phyloP scores from a whole-genome alignment of 30 jellyfish, hydroid and myxozoan genomes.

The Mastigias papua region DNA sequence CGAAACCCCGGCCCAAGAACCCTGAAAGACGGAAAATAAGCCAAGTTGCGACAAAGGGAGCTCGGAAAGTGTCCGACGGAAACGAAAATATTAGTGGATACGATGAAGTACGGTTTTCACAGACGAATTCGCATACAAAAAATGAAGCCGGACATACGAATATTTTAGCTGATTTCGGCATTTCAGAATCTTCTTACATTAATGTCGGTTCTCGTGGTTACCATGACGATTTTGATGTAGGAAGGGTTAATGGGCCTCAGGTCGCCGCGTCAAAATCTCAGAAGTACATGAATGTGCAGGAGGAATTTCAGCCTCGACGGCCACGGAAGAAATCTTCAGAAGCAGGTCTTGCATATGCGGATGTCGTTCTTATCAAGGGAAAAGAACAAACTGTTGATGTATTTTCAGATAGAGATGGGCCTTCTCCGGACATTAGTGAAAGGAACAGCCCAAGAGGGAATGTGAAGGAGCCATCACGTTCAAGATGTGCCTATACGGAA shows the following conservation, averaged over 20 bases:
- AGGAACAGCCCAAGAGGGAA: conserved; percentile 24
- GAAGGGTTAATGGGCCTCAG: background rate
- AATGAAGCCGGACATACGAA: background rate
- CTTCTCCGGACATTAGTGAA: background rate
- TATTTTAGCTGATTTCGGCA: background rate
- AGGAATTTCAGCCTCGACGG: conserved; percentile 54
- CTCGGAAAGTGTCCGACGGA: background rate
- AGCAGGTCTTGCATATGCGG: conserved; percentile 40
- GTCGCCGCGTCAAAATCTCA: conserved; percentile 11
- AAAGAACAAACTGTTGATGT: conserved; percentile 1
- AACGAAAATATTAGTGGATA: background rate
- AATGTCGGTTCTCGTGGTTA: conserved; percentile 34
- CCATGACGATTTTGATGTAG: conserved; percentile 60
- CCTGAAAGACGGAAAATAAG: conserved; percentile 59
- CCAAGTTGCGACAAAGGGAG: background rate
- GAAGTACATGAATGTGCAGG: conserved; percentile 54
- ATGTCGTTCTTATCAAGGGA: conserved; percentile 12
- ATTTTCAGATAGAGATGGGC: background rate
- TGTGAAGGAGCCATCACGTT: conserved; percentile 21
- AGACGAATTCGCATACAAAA: background rate
- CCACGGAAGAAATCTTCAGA: conserved; percentile 40
- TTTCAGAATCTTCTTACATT: conserved; percentile 34
- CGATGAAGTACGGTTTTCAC: conserved; percentile 12
- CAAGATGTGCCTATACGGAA: conserved; percentile 55
- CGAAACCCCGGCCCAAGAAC: conserved; percentile 66